Evolutionary conservation across 2,888 invertebrate genomes (phyloP).

Genomic region (Ectemnius continuus): DNA sequence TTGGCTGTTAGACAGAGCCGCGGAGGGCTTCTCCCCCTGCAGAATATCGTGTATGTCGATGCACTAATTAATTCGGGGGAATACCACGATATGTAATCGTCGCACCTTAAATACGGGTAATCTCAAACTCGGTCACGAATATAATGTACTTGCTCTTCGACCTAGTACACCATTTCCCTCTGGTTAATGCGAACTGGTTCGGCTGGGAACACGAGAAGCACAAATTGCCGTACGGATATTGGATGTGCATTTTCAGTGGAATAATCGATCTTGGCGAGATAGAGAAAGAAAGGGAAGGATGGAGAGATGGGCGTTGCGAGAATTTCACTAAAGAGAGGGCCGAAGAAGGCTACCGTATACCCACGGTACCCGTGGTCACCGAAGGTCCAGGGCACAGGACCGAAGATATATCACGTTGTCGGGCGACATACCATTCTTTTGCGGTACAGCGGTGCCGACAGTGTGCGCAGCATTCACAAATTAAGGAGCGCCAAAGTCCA

Average conservation of each 20-base stretch:
- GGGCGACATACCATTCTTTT: conserved; percentile 74
- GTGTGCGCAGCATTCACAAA: conserved; percentile 72
- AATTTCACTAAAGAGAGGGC: conserved; percentile 43
- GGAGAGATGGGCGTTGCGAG: conserved; percentile 9
- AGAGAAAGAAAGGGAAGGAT: too few relatives aligned
- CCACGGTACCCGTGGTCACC: conserved; percentile 44
- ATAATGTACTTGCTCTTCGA: too few relatives aligned
- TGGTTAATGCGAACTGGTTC: too few relatives aligned
- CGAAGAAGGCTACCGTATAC: conserved; percentile 59
- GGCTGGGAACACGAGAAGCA: too few relatives aligned
- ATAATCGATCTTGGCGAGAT: too few relatives aligned
- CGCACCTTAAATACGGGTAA: background rate
- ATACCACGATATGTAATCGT: conserved; percentile 31
- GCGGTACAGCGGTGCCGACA: conserved; percentile 67
- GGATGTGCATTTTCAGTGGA: too few relatives aligned
- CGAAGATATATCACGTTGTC: conserved; percentile 74
- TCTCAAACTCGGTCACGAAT: too few relatives aligned
- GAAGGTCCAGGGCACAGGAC: conserved; percentile 62
- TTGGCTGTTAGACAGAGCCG: background rate
- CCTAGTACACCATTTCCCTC: too few relatives aligned
- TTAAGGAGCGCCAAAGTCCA: conserved; percentile 76
- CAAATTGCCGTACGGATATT: too few relatives aligned
- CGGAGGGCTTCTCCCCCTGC: background rate
- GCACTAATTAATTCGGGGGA: conserved; percentile 40
- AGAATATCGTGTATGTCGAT: conserved; percentile 6